Evolutionary conservation across 1,140 invertebrate species (phyloP).

Genomic region (Magallana gigas): DNA sequence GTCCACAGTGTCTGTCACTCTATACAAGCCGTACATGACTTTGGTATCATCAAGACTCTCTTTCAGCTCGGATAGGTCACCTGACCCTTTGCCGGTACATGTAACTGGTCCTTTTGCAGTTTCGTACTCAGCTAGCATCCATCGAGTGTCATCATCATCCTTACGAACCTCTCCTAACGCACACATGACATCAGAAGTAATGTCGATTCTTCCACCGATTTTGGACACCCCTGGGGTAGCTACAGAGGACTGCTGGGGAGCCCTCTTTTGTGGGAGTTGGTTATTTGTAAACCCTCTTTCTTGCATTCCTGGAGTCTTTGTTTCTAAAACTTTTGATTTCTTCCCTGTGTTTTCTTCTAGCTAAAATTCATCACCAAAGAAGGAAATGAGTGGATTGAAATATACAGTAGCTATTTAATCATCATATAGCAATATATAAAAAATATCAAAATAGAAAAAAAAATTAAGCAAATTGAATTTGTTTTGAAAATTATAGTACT

Average conservation of each 20-base stretch:
- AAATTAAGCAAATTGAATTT: too few species aligned
- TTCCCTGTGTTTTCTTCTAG: conserved; percentile 71
- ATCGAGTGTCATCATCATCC: conserved; percentile 61
- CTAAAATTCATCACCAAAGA: conserved; percentile 48
- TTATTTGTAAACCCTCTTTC: conserved; percentile 72
- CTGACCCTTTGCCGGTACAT: conserved; percentile 64
- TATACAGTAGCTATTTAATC: too few species aligned
- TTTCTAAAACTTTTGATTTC: conserved; percentile 71
- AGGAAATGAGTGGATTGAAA: not conserved
- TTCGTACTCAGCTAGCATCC: conserved; percentile 70
- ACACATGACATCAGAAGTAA: conserved; percentile 65
- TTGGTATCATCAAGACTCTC: conserved; percentile 61
- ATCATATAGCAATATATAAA: too few species aligned
- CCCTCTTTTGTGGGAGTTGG: conserved; percentile 63
- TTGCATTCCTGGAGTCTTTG: conserved; percentile 60
- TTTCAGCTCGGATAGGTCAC: conserved; percentile 67
- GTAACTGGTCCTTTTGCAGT: conserved; percentile 72
- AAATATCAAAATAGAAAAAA: too few species aligned
- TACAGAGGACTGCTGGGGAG: conserved; percentile 50
- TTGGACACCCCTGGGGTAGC: conserved; percentile 56
- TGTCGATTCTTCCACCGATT: conserved; percentile 61
- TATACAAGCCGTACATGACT: conserved; percentile 74
- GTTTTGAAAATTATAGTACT: too few species aligned
- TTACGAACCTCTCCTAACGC: conserved; percentile 64
- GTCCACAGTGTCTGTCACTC: conserved; percentile 72